These are phyloP conservation scores for Neogale vison DNA, from an alignment of 2,113 vertebrate species.

Conservation along the genomic window DNA sequence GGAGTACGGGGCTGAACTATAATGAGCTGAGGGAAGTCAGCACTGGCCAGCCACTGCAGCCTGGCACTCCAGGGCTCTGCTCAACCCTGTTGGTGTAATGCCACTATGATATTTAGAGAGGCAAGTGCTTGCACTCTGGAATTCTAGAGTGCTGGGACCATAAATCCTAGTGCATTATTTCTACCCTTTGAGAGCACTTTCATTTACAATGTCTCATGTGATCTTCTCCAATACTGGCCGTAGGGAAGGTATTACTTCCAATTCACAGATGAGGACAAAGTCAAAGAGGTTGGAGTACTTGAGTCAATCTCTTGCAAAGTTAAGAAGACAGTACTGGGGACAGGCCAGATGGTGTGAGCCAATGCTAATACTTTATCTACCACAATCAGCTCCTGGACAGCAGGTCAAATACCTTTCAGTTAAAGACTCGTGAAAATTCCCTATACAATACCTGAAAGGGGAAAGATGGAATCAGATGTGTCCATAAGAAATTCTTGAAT, in stretches of 20 bases:
- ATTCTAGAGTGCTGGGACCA: neutral
- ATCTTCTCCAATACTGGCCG: neutral
- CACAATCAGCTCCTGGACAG: neutral
- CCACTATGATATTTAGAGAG: neutral
- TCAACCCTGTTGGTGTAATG: neutral
- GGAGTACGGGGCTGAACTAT: neutral
- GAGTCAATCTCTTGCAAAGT: neutral
- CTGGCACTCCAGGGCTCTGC: fast-evolving
- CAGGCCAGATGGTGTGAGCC: neutral
- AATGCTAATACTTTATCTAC: neutral
- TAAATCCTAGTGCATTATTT: neutral
- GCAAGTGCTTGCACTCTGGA: neutral
- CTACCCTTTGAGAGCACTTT: neutral
- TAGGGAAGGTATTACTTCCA: neutral
- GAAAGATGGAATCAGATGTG: neutral
- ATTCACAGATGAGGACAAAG: neutral
- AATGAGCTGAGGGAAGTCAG: neutral
- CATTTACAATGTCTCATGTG: neutral
- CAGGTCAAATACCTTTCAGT: neutral
- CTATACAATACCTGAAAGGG: neutral
- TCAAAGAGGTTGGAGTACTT: neutral
- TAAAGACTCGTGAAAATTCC: neutral
- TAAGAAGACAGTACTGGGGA: neutral
- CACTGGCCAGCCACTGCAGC: neutral
- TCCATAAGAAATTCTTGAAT: neutral